These are phyloP conservation scores for Acheta domesticus DNA, from an alignment of 2,888 invertebrate species.

Conservation along the genomic window DNA sequence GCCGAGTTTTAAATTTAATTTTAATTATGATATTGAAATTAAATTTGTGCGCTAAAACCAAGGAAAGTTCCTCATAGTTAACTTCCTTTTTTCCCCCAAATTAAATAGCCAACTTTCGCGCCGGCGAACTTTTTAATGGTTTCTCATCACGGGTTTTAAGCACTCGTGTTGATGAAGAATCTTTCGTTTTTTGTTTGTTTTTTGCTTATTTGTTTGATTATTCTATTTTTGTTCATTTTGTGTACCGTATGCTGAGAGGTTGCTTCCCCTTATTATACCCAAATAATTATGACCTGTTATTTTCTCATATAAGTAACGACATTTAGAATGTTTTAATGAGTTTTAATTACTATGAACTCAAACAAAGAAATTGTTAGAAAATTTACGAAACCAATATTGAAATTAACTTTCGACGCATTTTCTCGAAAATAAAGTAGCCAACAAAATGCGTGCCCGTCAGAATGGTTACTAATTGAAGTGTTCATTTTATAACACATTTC, in stretches of 20 bases:
- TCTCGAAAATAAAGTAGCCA: no score
- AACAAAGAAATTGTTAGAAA: neutral
- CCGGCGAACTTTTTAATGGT: neutral
- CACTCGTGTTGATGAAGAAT: neutral
- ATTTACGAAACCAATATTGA: no score
- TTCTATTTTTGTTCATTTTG: neutral
- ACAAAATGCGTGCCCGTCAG: no score
- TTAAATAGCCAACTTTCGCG: neutral
- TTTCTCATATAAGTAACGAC: neutral
- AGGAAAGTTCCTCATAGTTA: conserved; percentile 8
- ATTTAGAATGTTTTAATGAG: neutral
- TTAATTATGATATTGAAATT: conserved; percentile 18
- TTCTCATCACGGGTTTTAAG: neutral
- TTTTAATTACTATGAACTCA: neutral
- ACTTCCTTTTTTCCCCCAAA: neutral
- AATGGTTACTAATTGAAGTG: no score
- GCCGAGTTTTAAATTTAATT: neutral
- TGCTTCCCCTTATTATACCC: neutral
- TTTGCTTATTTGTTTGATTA: neutral
- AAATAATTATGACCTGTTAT: neutral
- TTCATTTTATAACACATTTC: no score
- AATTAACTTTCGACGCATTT: no score
- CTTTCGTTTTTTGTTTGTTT: neutral
- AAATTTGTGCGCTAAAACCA: neutral
- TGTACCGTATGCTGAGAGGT: neutral